phyloP scores from a whole-genome alignment of 2,888 invertebrate species.

The Drosophila borborema region DNA sequence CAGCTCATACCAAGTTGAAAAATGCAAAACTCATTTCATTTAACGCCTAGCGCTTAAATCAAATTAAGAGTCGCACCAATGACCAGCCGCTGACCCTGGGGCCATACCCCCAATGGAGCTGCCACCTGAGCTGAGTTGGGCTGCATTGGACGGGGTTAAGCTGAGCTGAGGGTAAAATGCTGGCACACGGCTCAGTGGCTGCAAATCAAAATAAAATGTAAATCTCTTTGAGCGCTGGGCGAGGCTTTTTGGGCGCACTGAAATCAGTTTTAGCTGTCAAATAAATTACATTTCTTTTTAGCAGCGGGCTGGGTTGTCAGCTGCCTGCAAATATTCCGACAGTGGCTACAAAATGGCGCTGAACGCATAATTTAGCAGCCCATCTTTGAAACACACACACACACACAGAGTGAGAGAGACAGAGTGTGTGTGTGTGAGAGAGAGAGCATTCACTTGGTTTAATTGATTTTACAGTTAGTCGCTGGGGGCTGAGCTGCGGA shows the following conservation, averaged over 20 bases:
- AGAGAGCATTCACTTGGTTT: slow-evolving; percentile 60
- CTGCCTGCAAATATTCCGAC: slow-evolving; percentile 25
- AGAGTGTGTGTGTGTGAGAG: no score
- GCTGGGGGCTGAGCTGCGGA: slow-evolving; percentile 13
- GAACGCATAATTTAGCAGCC: slow-evolving; percentile 74
- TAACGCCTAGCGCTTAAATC: slow-evolving; percentile 62
- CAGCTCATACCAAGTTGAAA: not conserved
- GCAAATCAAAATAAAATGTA: slow-evolving; percentile 70
- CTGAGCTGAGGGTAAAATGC: slow-evolving; percentile 46
- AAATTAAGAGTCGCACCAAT: slow-evolving; percentile 80
- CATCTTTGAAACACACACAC: slow-evolving; percentile 32
- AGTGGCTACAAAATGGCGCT: slow-evolving; percentile 65
- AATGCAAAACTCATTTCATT: slow-evolving; percentile 70
- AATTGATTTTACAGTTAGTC: slow-evolving; percentile 70
- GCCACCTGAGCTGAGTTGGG: slow-evolving; percentile 29
- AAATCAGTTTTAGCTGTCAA: slow-evolving; percentile 75
- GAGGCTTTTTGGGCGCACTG: slow-evolving; percentile 30
- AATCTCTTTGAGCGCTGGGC: slow-evolving; percentile 48
- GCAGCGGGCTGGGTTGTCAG: slow-evolving; percentile 12
- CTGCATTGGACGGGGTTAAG: slow-evolving; percentile 6
- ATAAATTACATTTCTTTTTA: slow-evolving; percentile 70
- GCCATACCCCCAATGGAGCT: slow-evolving; percentile 38
- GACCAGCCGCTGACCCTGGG: slow-evolving; percentile 68
- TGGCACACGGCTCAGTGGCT: slow-evolving; percentile 65
- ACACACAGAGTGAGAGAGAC: not conserved